Evolutionary conservation across 2,797 vertebrate genomes (phyloP).

Genomic region (Scomberomorus guttatus): DNA sequence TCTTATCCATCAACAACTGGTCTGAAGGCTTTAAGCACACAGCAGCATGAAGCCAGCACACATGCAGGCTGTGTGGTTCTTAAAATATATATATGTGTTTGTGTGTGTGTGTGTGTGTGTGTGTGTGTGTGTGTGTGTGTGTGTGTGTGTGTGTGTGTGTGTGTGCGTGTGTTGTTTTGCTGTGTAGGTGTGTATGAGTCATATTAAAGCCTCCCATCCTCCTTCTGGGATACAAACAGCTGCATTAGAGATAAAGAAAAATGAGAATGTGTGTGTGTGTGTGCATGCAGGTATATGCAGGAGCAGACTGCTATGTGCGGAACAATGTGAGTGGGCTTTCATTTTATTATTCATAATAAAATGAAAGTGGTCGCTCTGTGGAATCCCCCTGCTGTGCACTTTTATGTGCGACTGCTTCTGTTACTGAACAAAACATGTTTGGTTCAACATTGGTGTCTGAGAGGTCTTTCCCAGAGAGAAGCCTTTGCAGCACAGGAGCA

Average conservation of each 20-base stretch:
- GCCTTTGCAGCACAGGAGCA: background rate
- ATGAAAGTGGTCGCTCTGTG: background rate
- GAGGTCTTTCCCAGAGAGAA: background rate
- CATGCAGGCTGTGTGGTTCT: background rate
- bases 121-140: too few species aligned
- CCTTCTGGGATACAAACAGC: constrained; percentile 12
- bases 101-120: constrained; percentile 7
- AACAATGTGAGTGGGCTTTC: constrained; percentile 14
- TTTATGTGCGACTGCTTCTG: background rate
- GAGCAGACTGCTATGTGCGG: background rate
- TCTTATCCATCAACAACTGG: constrained; percentile 3
- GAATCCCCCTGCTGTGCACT: constrained; percentile 1
- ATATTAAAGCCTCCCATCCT: constrained; percentile 22
- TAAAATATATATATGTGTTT: background rate
- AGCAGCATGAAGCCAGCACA: background rate
- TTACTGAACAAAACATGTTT: constrained; percentile 2
- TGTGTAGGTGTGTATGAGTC: constrained; percentile 44
- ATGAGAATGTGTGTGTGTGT: background rate
- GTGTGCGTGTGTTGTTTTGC: constrained; percentile 19
- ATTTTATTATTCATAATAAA: constrained; percentile 39
- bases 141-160: constrained; percentile 7
- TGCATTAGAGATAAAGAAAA: constrained; percentile 20
- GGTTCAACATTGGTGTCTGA: too few species aligned
- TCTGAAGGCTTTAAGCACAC: background rate
- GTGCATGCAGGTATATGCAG: background rate